These are phyloP conservation scores for Aphidius colemani DNA, from an alignment of 2,888 invertebrate genomes.

Conservation along the genomic window DNA sequence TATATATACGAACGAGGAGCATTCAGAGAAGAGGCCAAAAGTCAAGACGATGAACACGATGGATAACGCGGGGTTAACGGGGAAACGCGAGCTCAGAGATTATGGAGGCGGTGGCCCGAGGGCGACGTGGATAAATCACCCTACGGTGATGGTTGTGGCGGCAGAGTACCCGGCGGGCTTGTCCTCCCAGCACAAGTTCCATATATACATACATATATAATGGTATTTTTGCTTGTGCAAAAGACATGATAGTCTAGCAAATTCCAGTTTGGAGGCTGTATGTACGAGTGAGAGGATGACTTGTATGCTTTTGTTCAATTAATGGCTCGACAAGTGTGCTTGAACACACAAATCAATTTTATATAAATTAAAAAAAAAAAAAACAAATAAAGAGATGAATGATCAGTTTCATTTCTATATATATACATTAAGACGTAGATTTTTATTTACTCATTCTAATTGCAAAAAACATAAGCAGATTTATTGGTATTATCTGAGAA, in stretches of 20 bases:
- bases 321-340: constrained; percentile 42
- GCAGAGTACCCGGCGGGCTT: constrained; percentile 12
- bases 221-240: background rate
- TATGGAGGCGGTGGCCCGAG: constrained; percentile 45
- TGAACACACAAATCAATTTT: constrained; percentile 36
- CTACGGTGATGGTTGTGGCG: constrained; percentile 13
- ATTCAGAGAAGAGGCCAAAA: constrained; percentile 33
- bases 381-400: no score
- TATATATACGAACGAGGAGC: constrained; percentile 11
- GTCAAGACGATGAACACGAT: constrained; percentile 45
- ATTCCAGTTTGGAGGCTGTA: background rate
- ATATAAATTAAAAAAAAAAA: no score
- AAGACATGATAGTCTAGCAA: background rate
- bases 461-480: no score
- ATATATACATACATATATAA: no score
- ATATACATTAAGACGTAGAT: no score
- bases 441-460: no score
- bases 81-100: constrained; percentile 41
- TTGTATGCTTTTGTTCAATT: constrained; percentile 33
- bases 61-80: constrained; percentile 43
- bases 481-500: no score
- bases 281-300: constrained; percentile 15
- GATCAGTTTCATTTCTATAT: no score
- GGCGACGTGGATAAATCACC: constrained; percentile 46
- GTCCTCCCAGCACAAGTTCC: background rate